A percentile compares a stretch with the other conserved stretches of the same genome.
Conservation (phyloP, 2,888 invertebrate genomes). For the Rhagonycha fulva region DNA sequence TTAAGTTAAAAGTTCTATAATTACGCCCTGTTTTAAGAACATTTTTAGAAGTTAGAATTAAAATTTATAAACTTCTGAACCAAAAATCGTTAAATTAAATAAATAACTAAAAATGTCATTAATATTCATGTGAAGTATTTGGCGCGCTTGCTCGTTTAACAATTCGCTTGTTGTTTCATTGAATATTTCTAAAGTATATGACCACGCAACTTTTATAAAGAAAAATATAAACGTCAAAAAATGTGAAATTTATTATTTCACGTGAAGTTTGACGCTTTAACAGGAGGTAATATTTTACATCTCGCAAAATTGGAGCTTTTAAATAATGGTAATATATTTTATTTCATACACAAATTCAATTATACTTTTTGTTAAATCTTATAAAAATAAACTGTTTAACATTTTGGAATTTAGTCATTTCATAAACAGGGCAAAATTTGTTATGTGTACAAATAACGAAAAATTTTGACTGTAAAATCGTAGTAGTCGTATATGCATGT, state of each 20-base stretch:
- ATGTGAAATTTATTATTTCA: background rate
- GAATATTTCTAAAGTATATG: background rate
- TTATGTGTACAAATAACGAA: background rate
- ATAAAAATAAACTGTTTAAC: too few species aligned
- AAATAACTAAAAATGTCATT: background rate
- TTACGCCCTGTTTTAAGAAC: background rate
- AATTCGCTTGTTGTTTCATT: background rate
- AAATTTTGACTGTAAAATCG: background rate
- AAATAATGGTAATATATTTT: background rate
- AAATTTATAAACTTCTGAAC: background rate
- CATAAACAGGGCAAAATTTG: too few species aligned
- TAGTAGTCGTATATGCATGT: background rate
- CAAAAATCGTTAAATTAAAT: background rate
- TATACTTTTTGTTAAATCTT: too few species aligned
- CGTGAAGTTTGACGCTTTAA: background rate
- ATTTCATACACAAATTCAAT: background rate
- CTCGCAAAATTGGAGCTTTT: background rate
- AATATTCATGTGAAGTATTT: background rate
- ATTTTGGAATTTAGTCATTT: background rate
- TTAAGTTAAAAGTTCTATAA: background rate
- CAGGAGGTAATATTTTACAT: background rate
- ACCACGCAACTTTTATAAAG: background rate
- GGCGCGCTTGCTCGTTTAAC: background rate
- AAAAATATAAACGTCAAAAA: background rate
- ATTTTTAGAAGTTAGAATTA: background rate